Evolutionary conservation across 2,888 invertebrate genomes (phyloP).

Genomic region (Leucophenga maculata): DNA sequence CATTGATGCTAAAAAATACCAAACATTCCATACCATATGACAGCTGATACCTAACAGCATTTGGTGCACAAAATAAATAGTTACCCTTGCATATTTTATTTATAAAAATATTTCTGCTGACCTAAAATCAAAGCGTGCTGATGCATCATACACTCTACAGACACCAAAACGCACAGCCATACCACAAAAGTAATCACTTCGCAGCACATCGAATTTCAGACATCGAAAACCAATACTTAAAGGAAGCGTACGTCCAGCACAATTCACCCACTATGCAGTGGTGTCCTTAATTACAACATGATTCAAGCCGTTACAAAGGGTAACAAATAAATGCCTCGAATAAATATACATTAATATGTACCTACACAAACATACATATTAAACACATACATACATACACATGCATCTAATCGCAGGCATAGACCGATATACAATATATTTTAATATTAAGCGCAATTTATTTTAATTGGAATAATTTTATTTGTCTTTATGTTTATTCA

Average conservation of each 20-base stretch:
- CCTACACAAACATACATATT: neutral
- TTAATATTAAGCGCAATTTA: slow-evolving; percentile 65
- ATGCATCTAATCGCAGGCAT: neutral
- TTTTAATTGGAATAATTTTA: slow-evolving; percentile 67
- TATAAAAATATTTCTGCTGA: neutral
- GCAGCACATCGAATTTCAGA: too few relatives aligned
- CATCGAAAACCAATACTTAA: too few relatives aligned
- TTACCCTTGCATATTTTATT: neutral
- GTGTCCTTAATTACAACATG: slow-evolving; percentile 12
- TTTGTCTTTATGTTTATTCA: slow-evolving; percentile 60
- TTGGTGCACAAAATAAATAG: too few relatives aligned
- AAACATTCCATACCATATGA: too few relatives aligned
- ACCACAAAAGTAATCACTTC: too few relatives aligned
- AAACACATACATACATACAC: neutral
- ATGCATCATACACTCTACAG: neutral
- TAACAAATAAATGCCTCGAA: slow-evolving; percentile 8
- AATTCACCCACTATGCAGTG: neutral
- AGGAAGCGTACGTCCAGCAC: neutral
- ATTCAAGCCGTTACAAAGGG: neutral
- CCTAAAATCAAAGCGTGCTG: neutral
- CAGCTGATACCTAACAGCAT: too few relatives aligned
- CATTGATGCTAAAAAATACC: too few relatives aligned
- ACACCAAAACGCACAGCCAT: too few relatives aligned
- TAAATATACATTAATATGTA: neutral
- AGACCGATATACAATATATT: slow-evolving; percentile 40